Conservation (phyloP, 2,113 vertebrate species). For the Columba janthina region DNA sequence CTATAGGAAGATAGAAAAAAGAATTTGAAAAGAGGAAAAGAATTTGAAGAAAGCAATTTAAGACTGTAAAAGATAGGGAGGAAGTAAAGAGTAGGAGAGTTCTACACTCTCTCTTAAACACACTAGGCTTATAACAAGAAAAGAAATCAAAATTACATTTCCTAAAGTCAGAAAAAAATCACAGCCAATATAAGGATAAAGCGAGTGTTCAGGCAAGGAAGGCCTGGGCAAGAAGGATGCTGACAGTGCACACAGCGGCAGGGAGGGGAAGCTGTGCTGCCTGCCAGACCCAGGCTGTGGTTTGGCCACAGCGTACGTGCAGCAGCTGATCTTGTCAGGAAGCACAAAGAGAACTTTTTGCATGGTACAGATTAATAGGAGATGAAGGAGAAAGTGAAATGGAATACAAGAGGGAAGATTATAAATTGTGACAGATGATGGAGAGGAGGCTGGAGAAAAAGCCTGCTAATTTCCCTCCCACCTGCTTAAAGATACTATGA, state of each 20-base stretch:
- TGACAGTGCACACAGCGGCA: background rate
- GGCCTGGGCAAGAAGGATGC: background rate
- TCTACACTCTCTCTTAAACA: background rate
- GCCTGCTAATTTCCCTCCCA: background rate
- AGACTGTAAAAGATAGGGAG: background rate
- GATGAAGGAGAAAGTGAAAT: background rate
- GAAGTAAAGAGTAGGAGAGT: background rate
- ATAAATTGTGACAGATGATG: background rate
- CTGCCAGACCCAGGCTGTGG: rapidly evolving
- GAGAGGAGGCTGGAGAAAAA: background rate
- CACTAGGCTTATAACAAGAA: background rate
- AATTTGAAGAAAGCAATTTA: background rate
- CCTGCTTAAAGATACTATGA: background rate
- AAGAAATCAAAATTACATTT: background rate
- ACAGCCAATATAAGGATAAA: background rate
- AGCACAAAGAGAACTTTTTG: background rate
- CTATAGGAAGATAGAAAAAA: background rate
- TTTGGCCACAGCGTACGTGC: rapidly evolving
- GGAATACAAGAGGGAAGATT: background rate
- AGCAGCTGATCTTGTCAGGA: background rate
- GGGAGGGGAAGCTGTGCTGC: background rate
- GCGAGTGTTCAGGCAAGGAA: background rate
- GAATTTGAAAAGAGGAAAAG: background rate
- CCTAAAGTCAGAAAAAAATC: background rate
- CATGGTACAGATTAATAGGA: background rate